These are phyloP conservation scores for Hecatera dysodea DNA, from an alignment of 2,888 invertebrate species.

Conservation along the genomic window DNA sequence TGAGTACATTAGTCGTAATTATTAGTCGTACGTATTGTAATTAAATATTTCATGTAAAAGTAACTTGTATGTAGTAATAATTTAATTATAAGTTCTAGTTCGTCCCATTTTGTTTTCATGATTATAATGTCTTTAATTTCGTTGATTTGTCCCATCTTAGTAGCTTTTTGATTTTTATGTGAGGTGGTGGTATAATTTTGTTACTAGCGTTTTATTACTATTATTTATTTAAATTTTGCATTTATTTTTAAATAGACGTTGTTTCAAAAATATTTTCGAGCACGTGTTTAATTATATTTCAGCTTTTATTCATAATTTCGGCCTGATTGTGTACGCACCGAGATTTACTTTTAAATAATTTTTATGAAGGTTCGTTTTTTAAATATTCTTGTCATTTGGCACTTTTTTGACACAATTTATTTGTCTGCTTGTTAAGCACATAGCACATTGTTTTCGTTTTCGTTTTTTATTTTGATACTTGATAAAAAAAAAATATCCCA, in stretches of 20 bases:
- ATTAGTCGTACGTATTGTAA: no score
- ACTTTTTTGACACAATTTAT: slow-evolving; percentile 34
- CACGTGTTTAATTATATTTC: slow-evolving; percentile 11
- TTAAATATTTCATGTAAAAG: slow-evolving; percentile 13
- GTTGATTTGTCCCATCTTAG: slow-evolving; percentile 47
- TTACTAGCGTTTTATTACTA: slow-evolving; percentile 19
- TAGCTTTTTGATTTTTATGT: slow-evolving; percentile 55
- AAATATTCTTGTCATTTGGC: slow-evolving; percentile 4
- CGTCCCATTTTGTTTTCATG: slow-evolving; percentile 55
- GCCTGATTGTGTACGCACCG: not conserved
- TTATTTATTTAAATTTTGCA: not conserved
- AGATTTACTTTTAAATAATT: not conserved
- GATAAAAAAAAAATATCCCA: not conserved
- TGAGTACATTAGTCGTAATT: slow-evolving; percentile 59
- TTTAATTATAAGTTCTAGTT: slow-evolving; percentile 58
- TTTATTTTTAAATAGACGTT: not conserved
- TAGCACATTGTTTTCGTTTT: slow-evolving; percentile 26
- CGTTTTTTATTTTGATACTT: not conserved
- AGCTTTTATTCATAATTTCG: slow-evolving; percentile 5
- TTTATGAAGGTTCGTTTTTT: not conserved
- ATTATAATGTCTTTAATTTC: slow-evolving; percentile 44
- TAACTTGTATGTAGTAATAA: slow-evolving; percentile 73
- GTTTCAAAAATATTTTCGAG: not conserved
- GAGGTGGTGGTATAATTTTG: slow-evolving; percentile 59
- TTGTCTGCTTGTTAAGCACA: slow-evolving; percentile 42